Base-by-base conservation (phyloP, 37 sponge, comb jelly and placozoan species). In the Geodia barretti region DNA sequence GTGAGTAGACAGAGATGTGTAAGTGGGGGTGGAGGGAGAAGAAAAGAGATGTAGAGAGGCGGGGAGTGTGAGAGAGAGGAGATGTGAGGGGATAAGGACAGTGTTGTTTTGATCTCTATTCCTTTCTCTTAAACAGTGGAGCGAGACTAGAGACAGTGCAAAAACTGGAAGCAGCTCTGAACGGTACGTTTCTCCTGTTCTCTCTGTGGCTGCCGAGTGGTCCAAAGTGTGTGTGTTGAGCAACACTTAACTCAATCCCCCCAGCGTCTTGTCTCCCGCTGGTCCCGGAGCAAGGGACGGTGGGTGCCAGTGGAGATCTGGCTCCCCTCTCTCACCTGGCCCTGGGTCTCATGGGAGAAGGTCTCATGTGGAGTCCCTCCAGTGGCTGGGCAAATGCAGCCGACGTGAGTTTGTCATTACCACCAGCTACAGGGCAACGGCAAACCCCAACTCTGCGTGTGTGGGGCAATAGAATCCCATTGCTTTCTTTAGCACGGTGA, bases 281-380 rank as follows among this genome's bases (percentile, higher is more conserved):
- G 31, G 84, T 97, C 39, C 94, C 98, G 8, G 94, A 91, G 74
- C 84, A 98, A 83, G 99, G 99, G 1, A 96, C 95, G 30, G 93
- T 92, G 29, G 99, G 99, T 35, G 99, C 98, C 65, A 96, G 96
- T 29, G 99, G 99, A 4, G 99, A 98, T 72, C 88, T 98, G 40
- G 99, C 97, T 32, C 99, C 99, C 32, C 88, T 98, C 54, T 73
- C 87, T 17, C 99, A 98, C 72, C 84, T 96, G 11, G 96, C 99
- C 36, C 90, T 94, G 21, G 99, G 97, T 1, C 76, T 96, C 62
- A 94, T 96, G 81, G 99, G 99, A 35, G 95, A 96, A 73, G 99
- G 99, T 25, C 36, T 77, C 24, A 93, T 98, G 97, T 98, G 99
- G 99, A 94, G 97, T 39, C 92, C 96, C 1, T 79, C 74, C 43